A percentile compares a stretch with the other conserved stretches of the same genome.
phyloP scores from a whole-genome alignment of 2,797 vertebrate genomes.

The Aplochiton taeniatus region DNA sequence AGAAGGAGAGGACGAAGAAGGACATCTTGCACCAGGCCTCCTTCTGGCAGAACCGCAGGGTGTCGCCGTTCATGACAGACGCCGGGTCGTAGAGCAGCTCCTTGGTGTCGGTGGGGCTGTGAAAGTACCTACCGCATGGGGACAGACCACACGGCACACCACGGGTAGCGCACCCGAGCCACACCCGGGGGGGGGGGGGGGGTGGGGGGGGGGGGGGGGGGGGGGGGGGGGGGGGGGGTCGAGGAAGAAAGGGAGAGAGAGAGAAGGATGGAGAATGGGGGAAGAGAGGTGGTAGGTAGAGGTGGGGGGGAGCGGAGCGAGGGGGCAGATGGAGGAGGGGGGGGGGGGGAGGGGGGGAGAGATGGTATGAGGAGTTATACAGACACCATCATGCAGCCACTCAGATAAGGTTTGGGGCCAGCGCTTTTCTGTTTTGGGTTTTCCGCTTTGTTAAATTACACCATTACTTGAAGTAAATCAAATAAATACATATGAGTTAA shows the following conservation, averaged over 20 bases:
- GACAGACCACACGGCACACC: conserved; percentile 53
- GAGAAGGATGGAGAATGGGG: not conserved
- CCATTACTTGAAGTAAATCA: too few relatives aligned
- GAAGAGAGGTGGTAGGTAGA: too few relatives aligned
- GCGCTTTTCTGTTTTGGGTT: too few relatives aligned
- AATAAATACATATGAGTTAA: too few relatives aligned
- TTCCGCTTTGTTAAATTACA: too few relatives aligned
- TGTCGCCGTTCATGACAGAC: conserved; percentile 94
- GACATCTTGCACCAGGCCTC: conserved; percentile 99
- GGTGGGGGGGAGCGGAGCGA: too few relatives aligned
- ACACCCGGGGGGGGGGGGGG: conserved; percentile 24
- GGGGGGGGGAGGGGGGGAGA: too few relatives aligned
- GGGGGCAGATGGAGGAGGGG: too few relatives aligned
- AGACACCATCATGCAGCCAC: conserved; percentile 46
- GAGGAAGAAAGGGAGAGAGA: conserved; percentile 32
- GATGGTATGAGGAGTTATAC: not conserved
- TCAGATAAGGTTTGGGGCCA: conserved; percentile 30
- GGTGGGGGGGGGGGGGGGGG: not conserved
- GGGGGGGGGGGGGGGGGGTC: conserved; percentile 5
- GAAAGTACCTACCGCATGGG: conserved; percentile 89
- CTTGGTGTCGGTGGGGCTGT: conserved; percentile 93
- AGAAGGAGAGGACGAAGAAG: conserved; percentile 97
- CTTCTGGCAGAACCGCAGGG: conserved; percentile 94
- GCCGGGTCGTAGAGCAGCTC: conserved; percentile 94
- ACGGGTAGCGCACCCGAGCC: conserved; percentile 46